Conservation (phyloP, 2,797 vertebrate species). For the Danio jaintianensis region DNA sequence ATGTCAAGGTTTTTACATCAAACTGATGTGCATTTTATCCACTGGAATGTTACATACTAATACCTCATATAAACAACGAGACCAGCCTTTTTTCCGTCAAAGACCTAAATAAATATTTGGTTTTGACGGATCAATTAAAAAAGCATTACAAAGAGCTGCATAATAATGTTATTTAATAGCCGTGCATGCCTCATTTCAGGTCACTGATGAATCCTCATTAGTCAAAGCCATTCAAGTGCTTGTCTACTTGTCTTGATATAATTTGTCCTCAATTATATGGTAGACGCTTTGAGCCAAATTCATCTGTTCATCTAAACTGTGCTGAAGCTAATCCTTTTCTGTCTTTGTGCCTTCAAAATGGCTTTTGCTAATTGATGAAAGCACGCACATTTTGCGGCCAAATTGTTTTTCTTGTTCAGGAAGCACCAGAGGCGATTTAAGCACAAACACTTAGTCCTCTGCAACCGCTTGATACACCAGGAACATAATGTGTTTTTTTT, state of each 20-base stretch:
- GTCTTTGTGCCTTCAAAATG: slow-evolving; percentile 45
- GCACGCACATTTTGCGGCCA: slow-evolving; percentile 42
- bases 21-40: too few species aligned
- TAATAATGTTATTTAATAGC: neutral
- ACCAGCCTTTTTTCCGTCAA: neutral
- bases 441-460: slow-evolving; percentile 16
- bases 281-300: slow-evolving; percentile 48
- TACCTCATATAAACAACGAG: too few species aligned
- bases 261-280: slow-evolving; percentile 57
- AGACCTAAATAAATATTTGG: neutral
- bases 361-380: slow-evolving; percentile 58
- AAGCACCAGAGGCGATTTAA: slow-evolving; percentile 29
- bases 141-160: neutral
- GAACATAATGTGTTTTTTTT: slow-evolving; percentile 35
- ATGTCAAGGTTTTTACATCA: too few species aligned
- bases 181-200: slow-evolving; percentile 41
- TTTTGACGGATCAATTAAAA: slow-evolving; percentile 8
- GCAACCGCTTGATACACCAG: slow-evolving; percentile 43
- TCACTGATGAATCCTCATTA: slow-evolving; percentile 47
- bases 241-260: slow-evolving; percentile 55
- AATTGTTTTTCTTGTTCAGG: slow-evolving; percentile 54
- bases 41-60: too few species aligned
- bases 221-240: slow-evolving; percentile 44
- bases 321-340: slow-evolving; percentile 55
- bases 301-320: slow-evolving; percentile 58